A percentile compares a stretch with the other conserved stretches of the same genome.
Evolutionary conservation across 2,888 invertebrate genomes (phyloP).

Genomic region (Leucoptera coffeella): DNA sequence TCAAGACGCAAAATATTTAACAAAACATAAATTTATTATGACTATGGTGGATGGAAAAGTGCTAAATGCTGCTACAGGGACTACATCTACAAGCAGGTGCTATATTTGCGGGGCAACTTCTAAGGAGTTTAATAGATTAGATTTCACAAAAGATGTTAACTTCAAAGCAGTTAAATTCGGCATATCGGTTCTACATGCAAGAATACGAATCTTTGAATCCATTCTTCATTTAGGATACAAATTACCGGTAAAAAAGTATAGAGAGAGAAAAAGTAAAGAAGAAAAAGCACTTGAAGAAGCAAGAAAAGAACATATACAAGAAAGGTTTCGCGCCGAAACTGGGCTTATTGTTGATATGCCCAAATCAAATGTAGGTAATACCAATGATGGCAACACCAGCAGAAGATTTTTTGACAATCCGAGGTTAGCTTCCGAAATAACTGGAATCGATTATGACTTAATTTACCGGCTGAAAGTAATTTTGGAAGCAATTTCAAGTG

Average conservation of each 20-base stretch:
- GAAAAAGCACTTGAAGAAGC: slow-evolving; percentile 7
- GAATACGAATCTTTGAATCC: slow-evolving; percentile 8
- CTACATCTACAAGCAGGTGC: slow-evolving; percentile 3
- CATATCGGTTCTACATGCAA: slow-evolving; percentile 12
- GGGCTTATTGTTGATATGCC: slow-evolving; percentile 14
- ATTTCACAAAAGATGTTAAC: background rate
- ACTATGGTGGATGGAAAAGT: slow-evolving; percentile 3
- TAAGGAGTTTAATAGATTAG: background rate
- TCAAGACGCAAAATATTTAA: background rate
- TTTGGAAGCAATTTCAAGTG: slow-evolving; percentile 8
- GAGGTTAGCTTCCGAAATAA: slow-evolving; percentile 12
- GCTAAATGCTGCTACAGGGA: slow-evolving; percentile 2
- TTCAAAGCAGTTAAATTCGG: slow-evolving; percentile 10
- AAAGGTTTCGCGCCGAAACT: slow-evolving; percentile 9
- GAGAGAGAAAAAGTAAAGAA: slow-evolving; percentile 9
- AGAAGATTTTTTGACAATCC: slow-evolving; percentile 14
- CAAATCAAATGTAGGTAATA: slow-evolving; percentile 13
- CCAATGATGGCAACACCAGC: slow-evolving; percentile 13
- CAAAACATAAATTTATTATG: background rate
- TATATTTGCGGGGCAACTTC: slow-evolving; percentile 2
- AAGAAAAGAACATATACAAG: slow-evolving; percentile 8
- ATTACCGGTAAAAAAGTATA: slow-evolving; percentile 9
- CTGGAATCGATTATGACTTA: slow-evolving; percentile 11
- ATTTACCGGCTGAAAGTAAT: slow-evolving; percentile 11
- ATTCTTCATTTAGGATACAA: slow-evolving; percentile 9